phyloP scores from a whole-genome alignment of 2,113 vertebrate species.

The Hemiscyllium ocellatum region DNA sequence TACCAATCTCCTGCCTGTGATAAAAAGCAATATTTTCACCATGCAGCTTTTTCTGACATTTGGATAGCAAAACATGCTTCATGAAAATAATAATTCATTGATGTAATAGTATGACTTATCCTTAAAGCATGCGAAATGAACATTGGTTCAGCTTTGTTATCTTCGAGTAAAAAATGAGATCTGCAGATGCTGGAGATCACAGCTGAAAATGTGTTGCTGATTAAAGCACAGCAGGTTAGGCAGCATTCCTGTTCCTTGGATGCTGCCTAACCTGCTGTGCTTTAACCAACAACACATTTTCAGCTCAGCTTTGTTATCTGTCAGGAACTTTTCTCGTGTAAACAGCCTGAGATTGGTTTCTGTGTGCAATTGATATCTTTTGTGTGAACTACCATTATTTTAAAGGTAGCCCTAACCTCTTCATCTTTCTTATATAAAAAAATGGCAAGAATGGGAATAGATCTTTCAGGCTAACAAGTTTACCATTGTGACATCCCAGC shows the following conservation, averaged over 20 bases:
- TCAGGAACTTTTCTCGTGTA: background rate
- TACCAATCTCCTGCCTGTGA: background rate
- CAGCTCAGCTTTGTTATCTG: too few relatives aligned
- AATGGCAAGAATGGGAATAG: background rate
- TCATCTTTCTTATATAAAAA: background rate
- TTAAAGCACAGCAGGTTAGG: too few relatives aligned
- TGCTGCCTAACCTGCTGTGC: too few relatives aligned
- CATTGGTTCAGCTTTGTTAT: background rate
- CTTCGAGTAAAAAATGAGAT: too few relatives aligned
- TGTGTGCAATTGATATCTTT: background rate
- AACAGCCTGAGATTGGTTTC: background rate
- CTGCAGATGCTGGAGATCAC: too few relatives aligned
- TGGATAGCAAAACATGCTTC: background rate
- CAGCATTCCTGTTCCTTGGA: too few relatives aligned
- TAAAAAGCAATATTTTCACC: background rate
- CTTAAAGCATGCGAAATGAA: background rate
- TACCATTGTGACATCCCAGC: background rate
- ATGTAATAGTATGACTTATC: background rate
- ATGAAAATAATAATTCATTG: background rate
- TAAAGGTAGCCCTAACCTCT: background rate
- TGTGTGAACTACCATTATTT: background rate
- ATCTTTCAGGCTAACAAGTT: background rate
- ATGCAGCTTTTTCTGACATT: background rate
- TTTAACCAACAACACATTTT: too few relatives aligned
- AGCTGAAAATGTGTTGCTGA: too few relatives aligned